Base-by-base conservation (phyloP, 2,113 vertebrate genomes). In the Lepisosteus osseus region DNA sequence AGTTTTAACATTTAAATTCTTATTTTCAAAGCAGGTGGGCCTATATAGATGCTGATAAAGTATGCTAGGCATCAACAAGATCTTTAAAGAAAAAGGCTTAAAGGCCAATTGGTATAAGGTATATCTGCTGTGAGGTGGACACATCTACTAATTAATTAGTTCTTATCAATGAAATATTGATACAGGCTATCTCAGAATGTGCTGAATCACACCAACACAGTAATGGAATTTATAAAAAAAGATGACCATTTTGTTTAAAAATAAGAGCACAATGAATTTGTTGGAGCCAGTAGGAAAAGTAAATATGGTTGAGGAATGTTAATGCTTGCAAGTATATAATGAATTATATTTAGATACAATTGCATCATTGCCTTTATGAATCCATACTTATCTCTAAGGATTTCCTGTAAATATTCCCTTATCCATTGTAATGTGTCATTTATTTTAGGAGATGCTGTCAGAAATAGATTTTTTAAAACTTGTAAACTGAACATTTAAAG, bases 331-430 rank as follows among this genome's bases (percentile, higher is more conserved):
- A 65, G 62, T 65, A 29, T 17, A 65, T 65, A 65, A 65, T 65
- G 62, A 65, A 65, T 65, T 65, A 65, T 65, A 65, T 65, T 65
- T 65, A 65, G 62, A 65, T 65, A 41, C 11, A 65, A 65, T 41
- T 40, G 62, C 62, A 40, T 65, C 9, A 40, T 29, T 29, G 17
- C 15, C 29, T 12, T 17, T 17, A 65, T 40, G 29, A 65, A 65
- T 15, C 41, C 62, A 65, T 29, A 17, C 29, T 65, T 40, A 65
- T 65, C 62, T 42, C n/a, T 41, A 29, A 29, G 62, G 29, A 29
- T 43, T 65, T 65, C 62, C 62, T 41, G 62, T 65, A 65, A 40
- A 65, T 65, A 8, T 65, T 65, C 29, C 29, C 7, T 29, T 40
- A 65, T 41, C 62, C 41, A 43, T 3, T 65, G 62, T 41, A 9